Evolutionary conservation across 2,888 invertebrate species (phyloP), one percentile per base, ranked within the genome.

Genomic region (Entomobrya proxima): DNA sequence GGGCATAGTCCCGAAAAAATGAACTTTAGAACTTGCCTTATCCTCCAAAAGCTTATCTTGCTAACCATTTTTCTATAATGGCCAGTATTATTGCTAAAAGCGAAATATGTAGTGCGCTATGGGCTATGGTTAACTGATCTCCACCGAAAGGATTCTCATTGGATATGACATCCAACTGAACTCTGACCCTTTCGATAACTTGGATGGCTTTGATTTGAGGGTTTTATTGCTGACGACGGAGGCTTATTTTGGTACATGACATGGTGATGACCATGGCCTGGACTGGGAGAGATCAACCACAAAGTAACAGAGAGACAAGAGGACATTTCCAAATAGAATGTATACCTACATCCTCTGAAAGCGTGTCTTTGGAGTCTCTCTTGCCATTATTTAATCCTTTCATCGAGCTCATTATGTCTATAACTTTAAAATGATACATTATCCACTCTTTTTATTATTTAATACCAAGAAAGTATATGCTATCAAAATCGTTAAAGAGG

Each of bases 251-350:
- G 2, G 37, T 35, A n/a, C n/a, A 67, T 35, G 35, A 61, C 18
- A 13, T 61, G 15, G 35, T 61, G 15, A 4, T 72, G 72, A 72
- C 72, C 72, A 50, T 72, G 72, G 72, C 72, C 72, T 72, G 72
- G 72, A 72, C 72, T 47, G 47, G 15, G 44, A 47, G 35, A 11
- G 37, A 67, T 37, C 37, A 67, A 67, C 37, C 64, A 37, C 37
- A 35, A 6, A 2, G 13, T 30, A 58, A 58, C 1, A 35, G 7
- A 2, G 13, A 27, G 30, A 58, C 1, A 58, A 30, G 15, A 27
- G 30, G 58, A 30, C 58, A 58, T 58, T 11, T 6, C 30, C 11
- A 2, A 13, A 58, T 58, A 58, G 9, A 30, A 11, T 13, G 30
- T 58, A 30, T 4, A 4, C 18, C 3, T 11, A 52, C 5, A 52